A percentile compares a stretch with the other conserved stretches of the same genome.
Conservation (phyloP, 2,113 vertebrate genomes). For the Microtus montanus region DNA sequence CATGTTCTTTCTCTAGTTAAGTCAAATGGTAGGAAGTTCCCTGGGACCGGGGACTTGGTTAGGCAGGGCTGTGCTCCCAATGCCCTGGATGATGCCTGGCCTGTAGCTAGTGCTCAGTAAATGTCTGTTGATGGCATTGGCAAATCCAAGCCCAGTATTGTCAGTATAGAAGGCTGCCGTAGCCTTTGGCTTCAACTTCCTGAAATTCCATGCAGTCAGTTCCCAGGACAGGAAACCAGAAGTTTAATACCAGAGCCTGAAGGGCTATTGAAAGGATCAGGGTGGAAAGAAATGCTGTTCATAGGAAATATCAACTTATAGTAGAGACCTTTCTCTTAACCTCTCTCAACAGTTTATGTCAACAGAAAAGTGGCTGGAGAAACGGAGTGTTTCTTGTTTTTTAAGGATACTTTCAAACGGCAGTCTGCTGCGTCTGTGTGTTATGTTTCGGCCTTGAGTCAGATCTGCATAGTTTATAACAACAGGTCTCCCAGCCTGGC, state of each 20-base stretch:
- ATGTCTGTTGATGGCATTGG: constrained; percentile 42
- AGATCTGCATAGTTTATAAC: not conserved
- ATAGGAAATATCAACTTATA: constrained; percentile 54
- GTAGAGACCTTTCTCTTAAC: constrained; percentile 43
- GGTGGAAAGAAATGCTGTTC: constrained; percentile 52
- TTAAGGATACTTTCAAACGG: constrained; percentile 40
- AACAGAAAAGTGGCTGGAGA: constrained; percentile 43
- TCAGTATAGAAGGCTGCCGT: constrained; percentile 4
- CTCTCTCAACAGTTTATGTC: constrained; percentile 38
- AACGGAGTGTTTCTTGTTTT: constrained; percentile 45
- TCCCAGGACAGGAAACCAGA: constrained; percentile 49
- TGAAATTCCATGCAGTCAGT: constrained; percentile 63
- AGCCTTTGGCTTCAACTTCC: constrained; percentile 44
- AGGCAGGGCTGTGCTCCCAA: not conserved
- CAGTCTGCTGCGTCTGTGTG: not conserved
- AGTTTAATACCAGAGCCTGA: constrained; percentile 53
- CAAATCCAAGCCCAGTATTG: not conserved
- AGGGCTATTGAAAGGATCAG: constrained; percentile 53
- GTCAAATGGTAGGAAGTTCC: constrained; percentile 30
- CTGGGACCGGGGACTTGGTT: constrained; percentile 9
- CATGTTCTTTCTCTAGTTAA: constrained; percentile 28
- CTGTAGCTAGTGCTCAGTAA: constrained; percentile 49
- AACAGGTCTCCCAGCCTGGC: not conserved
- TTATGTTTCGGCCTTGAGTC: not conserved
- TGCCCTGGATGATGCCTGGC: not conserved